phyloP scores from a whole-genome alignment of 2,113 vertebrate genomes.

The Forbesichthys agassizii region DNA sequence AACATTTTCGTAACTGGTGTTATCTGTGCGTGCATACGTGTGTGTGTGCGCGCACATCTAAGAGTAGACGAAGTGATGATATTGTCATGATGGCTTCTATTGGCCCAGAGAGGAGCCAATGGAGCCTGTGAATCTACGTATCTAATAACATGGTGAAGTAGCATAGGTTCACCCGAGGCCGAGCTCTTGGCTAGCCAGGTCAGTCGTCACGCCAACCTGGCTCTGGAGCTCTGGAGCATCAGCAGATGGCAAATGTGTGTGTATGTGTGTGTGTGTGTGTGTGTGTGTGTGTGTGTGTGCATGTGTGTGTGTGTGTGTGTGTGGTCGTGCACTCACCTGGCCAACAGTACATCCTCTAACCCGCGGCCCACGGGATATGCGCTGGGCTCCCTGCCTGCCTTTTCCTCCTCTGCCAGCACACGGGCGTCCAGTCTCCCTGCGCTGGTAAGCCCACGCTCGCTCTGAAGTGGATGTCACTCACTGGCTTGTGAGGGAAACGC shows the following conservation, averaged over 20 bases:
- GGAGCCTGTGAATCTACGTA: constrained; percentile 13
- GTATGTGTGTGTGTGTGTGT: constrained; percentile 2
- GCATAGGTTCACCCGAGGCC: constrained; percentile 14
- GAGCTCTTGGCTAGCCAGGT: constrained; percentile 2
- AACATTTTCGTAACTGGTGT: no score
- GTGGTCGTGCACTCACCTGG: constrained; percentile 56
- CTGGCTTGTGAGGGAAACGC: constrained; percentile 38
- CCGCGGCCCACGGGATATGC: constrained; percentile 48
- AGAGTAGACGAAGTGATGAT: neutral
- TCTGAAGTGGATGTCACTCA: constrained; percentile 45
- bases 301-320: constrained; percentile 29
- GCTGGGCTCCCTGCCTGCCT: constrained; percentile 44
- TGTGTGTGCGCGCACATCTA: constrained; percentile 13
- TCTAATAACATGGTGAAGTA: constrained; percentile 37
- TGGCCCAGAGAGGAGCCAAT: neutral
- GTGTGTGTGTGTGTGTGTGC: constrained; percentile 1
- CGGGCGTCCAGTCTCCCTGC: constrained; percentile 22
- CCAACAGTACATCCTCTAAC: constrained; percentile 51
- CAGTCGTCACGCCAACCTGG: constrained; percentile 11
- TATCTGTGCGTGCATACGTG: constrained; percentile 1
- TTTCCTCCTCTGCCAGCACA: constrained; percentile 46
- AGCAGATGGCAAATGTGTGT: constrained; percentile 51
- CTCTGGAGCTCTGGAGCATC: constrained; percentile 20
- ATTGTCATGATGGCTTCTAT: constrained; percentile 9
- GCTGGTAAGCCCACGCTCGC: neutral